A percentile compares a stretch with the other conserved stretches of the same genome.
Evolutionary conservation across 2,888 invertebrate genomes (phyloP).

Genomic region (Chrysopilus asiliformis): DNA sequence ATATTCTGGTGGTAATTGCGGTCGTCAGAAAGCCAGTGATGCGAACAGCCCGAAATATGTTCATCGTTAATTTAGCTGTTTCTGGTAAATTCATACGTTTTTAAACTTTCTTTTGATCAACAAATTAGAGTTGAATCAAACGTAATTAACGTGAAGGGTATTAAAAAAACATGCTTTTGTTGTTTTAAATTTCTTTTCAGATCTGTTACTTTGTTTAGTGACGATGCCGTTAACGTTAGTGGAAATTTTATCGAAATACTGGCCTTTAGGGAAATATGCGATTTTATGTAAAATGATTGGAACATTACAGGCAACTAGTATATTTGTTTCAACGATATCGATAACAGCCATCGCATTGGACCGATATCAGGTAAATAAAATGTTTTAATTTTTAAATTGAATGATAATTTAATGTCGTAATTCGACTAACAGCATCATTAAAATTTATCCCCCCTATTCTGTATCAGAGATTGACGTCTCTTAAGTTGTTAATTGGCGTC

Average conservation of each 20-base stretch:
- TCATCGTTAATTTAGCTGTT: conserved; percentile 80
- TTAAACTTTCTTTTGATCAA: no score
- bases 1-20: conserved; percentile 67
- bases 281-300: conserved; percentile 75
- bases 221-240: conserved; percentile 83
- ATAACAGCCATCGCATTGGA: conserved; percentile 85
- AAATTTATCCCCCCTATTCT: no score
- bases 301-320: conserved; percentile 76
- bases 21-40: conserved; percentile 74
- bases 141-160: neutral
- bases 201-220: conserved; percentile 73
- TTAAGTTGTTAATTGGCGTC: no score
- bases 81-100: conserved; percentile 42
- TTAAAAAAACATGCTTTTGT: conserved; percentile 1
- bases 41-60: conserved; percentile 85
- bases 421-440: no score
- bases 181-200: conserved; percentile 29
- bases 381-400: neutral
- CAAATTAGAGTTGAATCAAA: no score
- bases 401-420: no score
- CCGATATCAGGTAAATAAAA: conserved; percentile 52
- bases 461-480: no score
- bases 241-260: conserved; percentile 72
- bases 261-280: conserved; percentile 64
- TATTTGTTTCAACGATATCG: conserved; percentile 86